Evolutionary conservation across 1,140 invertebrate species (phyloP).

Genomic region (Ganaspis sp.): DNA sequence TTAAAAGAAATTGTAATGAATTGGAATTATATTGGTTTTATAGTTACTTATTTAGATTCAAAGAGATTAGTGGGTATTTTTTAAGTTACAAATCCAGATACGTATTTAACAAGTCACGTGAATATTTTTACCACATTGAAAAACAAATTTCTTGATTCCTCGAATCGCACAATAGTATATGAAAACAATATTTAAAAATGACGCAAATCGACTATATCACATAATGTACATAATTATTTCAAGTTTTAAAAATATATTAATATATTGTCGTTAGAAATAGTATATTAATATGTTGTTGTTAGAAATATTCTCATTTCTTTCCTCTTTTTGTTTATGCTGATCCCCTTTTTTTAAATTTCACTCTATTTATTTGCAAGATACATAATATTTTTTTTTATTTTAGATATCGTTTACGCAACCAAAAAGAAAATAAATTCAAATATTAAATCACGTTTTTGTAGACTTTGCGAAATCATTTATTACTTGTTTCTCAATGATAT

Average conservation of each 20-base stretch:
- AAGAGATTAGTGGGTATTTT: too few relatives aligned
- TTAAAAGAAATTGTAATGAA: too few relatives aligned
- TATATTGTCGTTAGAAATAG: too few relatives aligned
- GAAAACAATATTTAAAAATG: not conserved
- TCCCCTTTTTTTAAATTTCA: too few relatives aligned
- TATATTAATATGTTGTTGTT: too few relatives aligned
- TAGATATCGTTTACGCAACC: not conserved
- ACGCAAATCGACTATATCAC: not conserved
- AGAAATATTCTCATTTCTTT: too few relatives aligned
- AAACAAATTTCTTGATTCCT: not conserved
- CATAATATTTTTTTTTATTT: not conserved
- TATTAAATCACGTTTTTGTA: not conserved
- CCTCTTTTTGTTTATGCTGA: too few relatives aligned
- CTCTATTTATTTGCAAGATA: too few relatives aligned
- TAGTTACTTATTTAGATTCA: too few relatives aligned
- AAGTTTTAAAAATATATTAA: too few relatives aligned
- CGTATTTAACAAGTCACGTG: not conserved
- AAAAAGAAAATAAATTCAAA: not conserved
- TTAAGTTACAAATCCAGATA: not conserved
- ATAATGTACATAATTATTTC: too few relatives aligned
- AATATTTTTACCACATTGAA: not conserved
- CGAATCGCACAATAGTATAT: not conserved
- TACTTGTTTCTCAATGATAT: not conserved
- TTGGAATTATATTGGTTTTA: too few relatives aligned
- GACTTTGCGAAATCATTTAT: conserved; percentile 4